Evolutionary conservation across 2,113 vertebrate genomes (phyloP).

Genomic region (Tiliqua scincoides): DNA sequence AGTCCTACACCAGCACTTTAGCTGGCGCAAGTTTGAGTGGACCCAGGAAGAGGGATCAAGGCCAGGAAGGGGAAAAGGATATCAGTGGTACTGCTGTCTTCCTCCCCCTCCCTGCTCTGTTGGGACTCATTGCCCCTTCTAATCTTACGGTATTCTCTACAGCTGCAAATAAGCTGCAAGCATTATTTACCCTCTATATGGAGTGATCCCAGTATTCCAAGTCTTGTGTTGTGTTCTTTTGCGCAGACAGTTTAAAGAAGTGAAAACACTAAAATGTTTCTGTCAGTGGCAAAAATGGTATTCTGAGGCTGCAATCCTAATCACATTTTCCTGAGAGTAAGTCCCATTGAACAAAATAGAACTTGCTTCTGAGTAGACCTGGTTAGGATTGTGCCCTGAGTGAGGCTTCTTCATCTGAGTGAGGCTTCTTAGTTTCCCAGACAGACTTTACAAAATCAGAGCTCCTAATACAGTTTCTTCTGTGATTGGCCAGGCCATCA

Average conservation of each 20-base stretch:
- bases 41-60: too few relatives aligned
- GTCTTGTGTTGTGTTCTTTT: not conserved
- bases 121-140: too few relatives aligned
- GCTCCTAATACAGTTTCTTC: not conserved
- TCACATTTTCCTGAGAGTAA: too few relatives aligned
- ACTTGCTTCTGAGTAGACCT: too few relatives aligned
- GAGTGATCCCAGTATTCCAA: not conserved
- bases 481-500: not conserved
- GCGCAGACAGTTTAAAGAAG: accelerated
- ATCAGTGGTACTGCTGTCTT: too few relatives aligned
- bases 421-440: conserved; percentile 13
- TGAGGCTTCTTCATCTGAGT: not conserved
- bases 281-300: not conserved
- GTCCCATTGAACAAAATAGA: too few relatives aligned
- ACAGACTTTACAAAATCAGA: accelerated
- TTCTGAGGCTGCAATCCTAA: too few relatives aligned
- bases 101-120: too few relatives aligned
- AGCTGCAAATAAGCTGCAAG: not conserved
- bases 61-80: too few relatives aligned
- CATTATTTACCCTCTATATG: not conserved
- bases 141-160: not conserved
- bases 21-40: too few relatives aligned
- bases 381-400: too few relatives aligned
- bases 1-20: too few relatives aligned
- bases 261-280: not conserved